Evolutionary conservation across 1,140 invertebrate genomes (phyloP).

Genomic region (silkworm (Bombyx mori)): ASM3026992v2 NC_085123.1:5614501-5615000

Average conservation of each 20-base stretch:
- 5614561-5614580: neutral
- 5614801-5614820: conserved; percentile 32
- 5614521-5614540: no score
- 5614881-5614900: conserved; percentile 37
- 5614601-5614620: neutral
- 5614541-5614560: no score
- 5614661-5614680: conserved; percentile 40
- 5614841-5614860: conserved; percentile 41
- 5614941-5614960: conserved; percentile 10
- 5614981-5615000: conserved; percentile 32
- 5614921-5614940: conserved; percentile 19
- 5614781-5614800: conserved; percentile 48
- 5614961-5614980: conserved; percentile 28
- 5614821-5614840: conserved; percentile 42
- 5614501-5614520: no score
- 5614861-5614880: conserved; percentile 28
- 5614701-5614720: conserved; percentile 28
- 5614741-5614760: conserved; percentile 58
- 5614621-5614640: conserved; percentile 32
- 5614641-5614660: conserved; percentile 50
- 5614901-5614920: conserved; percentile 16
- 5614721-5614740: conserved; percentile 42
- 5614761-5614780: conserved; percentile 38
- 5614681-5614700: conserved; percentile 23
- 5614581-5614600: neutral